A percentile compares a stretch with the other conserved stretches of the same genome.
phyloP scores from a whole-genome alignment of 2,888 invertebrate species.

The Tetragnatha montana region DNA sequence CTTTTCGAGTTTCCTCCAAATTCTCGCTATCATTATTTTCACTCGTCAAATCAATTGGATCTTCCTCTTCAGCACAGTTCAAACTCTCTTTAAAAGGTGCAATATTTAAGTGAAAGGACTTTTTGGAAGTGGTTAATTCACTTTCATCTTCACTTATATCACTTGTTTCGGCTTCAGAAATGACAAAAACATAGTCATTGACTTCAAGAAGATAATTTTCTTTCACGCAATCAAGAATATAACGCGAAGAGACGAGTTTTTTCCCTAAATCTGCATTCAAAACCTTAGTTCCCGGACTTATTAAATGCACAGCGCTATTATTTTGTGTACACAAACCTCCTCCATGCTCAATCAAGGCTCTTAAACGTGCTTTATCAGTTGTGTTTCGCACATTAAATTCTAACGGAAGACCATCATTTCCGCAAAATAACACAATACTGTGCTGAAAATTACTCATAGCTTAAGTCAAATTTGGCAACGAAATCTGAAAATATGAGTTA shows the following conservation, averaged over 20 bases:
- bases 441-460: constrained; percentile 47
- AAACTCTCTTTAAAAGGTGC: neutral
- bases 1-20: too few species aligned
- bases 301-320: constrained; percentile 44
- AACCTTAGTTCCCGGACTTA: constrained; percentile 63
- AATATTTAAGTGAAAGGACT: neutral
- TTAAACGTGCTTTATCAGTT: constrained; percentile 44
- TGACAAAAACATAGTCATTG: constrained; percentile 43
- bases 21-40: neutral
- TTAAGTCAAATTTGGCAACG: too few species aligned
- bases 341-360: constrained; percentile 56
- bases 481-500: too few species aligned
- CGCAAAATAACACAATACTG: constrained; percentile 56
- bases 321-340: constrained; percentile 56
- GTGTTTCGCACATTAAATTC: constrained; percentile 59
- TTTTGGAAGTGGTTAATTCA: neutral
- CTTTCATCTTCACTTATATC: constrained; percentile 62
- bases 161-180: constrained; percentile 48
- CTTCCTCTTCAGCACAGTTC: neutral
- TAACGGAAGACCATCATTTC: constrained; percentile 51
- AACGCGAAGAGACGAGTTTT: constrained; percentile 43
- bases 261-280: constrained; percentile 49
- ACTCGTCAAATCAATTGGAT: neutral
- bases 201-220: constrained; percentile 43
- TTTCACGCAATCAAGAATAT: constrained; percentile 53